Conservation (phyloP, 2,797 vertebrate species). For the Peromyscus attwateri region DNA sequence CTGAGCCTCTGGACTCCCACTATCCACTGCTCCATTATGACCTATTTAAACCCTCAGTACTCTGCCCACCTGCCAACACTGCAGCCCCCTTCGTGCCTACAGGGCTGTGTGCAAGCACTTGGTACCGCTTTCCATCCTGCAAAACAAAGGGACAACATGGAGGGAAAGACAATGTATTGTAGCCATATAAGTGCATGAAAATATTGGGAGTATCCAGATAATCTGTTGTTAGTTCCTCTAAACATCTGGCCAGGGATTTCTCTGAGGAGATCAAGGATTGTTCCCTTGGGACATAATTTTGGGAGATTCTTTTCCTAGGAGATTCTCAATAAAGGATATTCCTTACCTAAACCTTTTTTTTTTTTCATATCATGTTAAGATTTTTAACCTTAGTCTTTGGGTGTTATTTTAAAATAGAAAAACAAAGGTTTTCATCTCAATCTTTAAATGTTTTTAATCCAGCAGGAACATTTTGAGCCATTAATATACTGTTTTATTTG, state of each 20-base stretch:
- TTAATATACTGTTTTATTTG: neutral
- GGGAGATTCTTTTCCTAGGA: neutral
- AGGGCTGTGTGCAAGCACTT: neutral
- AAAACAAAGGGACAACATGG: neutral
- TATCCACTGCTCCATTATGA: neutral
- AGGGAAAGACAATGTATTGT: slow-evolving; percentile 28
- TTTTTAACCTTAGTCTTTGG: slow-evolving; percentile 31
- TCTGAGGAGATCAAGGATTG: neutral
- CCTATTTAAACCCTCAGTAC: neutral
- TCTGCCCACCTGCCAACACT: too few relatives aligned
- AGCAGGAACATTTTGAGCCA: neutral
- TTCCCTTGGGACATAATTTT: neutral
- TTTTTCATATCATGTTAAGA: neutral
- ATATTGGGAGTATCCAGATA: neutral
- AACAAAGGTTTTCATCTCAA: neutral
- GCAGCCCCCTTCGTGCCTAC: neutral
- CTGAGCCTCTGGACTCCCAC: neutral
- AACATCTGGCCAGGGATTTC: slow-evolving; percentile 4
- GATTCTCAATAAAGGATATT: neutral
- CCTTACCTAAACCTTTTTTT: neutral
- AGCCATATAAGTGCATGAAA: neutral
- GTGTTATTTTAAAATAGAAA: slow-evolving; percentile 23
- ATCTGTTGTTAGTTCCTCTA: neutral
- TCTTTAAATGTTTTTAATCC: slow-evolving; percentile 36
- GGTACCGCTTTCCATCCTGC: neutral